These are phyloP conservation scores for Otis tarda DNA, from an alignment of 2,113 vertebrate genomes.

Conservation along the genomic window DNA sequence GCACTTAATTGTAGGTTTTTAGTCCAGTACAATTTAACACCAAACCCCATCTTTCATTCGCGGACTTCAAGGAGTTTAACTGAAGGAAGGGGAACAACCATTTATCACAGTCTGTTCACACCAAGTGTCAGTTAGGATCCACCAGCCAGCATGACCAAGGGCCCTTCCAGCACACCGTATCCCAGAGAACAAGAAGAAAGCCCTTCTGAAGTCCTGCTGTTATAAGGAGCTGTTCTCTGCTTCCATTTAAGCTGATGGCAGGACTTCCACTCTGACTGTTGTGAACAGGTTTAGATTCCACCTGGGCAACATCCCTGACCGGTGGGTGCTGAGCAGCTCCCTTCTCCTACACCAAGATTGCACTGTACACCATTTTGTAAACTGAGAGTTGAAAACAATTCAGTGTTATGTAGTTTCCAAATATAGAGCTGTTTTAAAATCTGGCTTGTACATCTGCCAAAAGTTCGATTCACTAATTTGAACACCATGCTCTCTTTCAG, in stretches of 20 bases:
- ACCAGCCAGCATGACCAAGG: not conserved
- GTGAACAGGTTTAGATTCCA: not conserved
- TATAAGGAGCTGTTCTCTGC: not conserved
- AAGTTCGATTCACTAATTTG: not conserved
- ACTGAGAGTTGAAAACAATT: not conserved
- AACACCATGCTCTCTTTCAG: not conserved
- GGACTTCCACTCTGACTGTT: not conserved
- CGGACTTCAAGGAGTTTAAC: not conserved
- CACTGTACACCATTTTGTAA: not conserved
- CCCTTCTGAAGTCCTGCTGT: not conserved
- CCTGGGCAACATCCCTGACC: not conserved
- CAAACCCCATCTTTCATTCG: not conserved
- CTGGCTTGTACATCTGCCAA: not conserved
- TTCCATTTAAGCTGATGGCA: not conserved
- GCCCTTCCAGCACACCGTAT: not conserved
- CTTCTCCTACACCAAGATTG: not conserved
- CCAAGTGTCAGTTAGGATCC: not conserved
- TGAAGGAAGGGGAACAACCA: not conserved
- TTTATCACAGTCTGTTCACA: not conserved
- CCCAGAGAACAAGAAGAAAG: not conserved
- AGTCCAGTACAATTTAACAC: not conserved
- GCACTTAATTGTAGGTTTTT: not conserved
- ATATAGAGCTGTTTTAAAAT: not conserved
- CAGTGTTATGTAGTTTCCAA: not conserved
- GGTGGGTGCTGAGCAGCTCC: not conserved